Evolutionary conservation across 1,140 invertebrate species (phyloP).

Genomic region (Macrotrachela quadricornifera): DNA sequence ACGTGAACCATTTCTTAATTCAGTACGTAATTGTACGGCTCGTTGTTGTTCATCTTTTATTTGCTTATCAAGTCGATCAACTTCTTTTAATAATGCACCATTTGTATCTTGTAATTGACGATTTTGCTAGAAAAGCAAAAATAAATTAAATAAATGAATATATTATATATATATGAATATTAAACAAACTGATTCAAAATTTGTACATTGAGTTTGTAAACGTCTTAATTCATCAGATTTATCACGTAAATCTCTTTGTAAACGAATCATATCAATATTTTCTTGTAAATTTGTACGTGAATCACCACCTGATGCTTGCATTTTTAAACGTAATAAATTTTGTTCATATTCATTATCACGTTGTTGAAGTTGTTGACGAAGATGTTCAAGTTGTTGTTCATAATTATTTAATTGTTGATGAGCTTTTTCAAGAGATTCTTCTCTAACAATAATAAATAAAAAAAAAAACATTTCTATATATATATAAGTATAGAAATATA

Average conservation of each 20-base stretch:
- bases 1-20: constrained; percentile 12
- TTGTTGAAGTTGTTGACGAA: constrained; percentile 16
- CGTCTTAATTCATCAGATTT: constrained; percentile 24
- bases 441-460: constrained; percentile 12
- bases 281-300: constrained; percentile 22
- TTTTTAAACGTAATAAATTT: neutral
- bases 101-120: constrained; percentile 24
- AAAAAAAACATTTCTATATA: neutral
- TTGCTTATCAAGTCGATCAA: constrained; percentile 25
- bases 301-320: neutral
- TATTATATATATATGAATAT: no score
- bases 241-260: constrained; percentile 32
- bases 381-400: constrained; percentile 26
- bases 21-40: constrained; percentile 20
- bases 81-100: constrained; percentile 27
- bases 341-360: constrained; percentile 14
- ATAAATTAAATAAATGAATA: neutral
- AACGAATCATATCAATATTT: constrained; percentile 32
- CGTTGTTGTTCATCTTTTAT: constrained; percentile 30
- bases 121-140: constrained; percentile 19
- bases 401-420: constrained; percentile 24
- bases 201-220: constrained; percentile 25
- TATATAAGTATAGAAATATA: no score
- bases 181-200: constrained; percentile 10
- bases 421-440: constrained; percentile 17